phyloP scores from a whole-genome alignment of 2,888 invertebrate species.

The Amiota minor region DNA sequence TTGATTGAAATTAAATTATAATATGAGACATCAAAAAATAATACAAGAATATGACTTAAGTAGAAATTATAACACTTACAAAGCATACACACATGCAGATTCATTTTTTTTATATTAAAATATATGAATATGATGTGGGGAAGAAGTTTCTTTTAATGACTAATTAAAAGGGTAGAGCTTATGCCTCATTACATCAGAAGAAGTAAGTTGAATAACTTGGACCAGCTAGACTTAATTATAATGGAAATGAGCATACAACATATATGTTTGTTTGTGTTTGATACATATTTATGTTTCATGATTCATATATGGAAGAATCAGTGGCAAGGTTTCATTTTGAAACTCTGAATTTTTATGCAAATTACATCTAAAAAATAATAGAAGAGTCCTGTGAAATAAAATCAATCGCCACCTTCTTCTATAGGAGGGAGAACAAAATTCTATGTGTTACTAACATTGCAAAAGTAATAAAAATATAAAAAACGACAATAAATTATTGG shows the following conservation, averaged over 20 bases:
- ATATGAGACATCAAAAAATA: constrained; percentile 51
- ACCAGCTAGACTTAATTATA: constrained; percentile 56
- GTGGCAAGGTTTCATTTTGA: background rate
- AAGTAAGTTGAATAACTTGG: constrained; percentile 43
- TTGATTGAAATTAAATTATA: constrained; percentile 60
- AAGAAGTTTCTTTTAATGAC: constrained; percentile 14
- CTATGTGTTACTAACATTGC: too few relatives aligned
- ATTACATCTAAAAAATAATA: too few relatives aligned
- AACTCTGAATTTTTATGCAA: too few relatives aligned
- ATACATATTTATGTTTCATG: background rate
- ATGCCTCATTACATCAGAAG: background rate
- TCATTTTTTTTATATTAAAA: background rate
- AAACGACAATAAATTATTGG: too few relatives aligned
- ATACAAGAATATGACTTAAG: constrained; percentile 31
- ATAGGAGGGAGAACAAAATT: too few relatives aligned
- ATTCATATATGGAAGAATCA: too few relatives aligned
- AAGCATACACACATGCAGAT: background rate
- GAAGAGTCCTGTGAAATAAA: too few relatives aligned
- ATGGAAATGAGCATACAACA: constrained; percentile 24
- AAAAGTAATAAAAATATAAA: too few relatives aligned
- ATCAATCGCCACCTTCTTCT: too few relatives aligned
- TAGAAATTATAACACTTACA: constrained; percentile 50
- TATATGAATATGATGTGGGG: background rate
- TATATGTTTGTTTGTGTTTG: background rate
- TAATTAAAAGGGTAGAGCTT: background rate